Base-by-base conservation (phyloP, 2,113 vertebrate species). In the Aphyosemion australe region DNA sequence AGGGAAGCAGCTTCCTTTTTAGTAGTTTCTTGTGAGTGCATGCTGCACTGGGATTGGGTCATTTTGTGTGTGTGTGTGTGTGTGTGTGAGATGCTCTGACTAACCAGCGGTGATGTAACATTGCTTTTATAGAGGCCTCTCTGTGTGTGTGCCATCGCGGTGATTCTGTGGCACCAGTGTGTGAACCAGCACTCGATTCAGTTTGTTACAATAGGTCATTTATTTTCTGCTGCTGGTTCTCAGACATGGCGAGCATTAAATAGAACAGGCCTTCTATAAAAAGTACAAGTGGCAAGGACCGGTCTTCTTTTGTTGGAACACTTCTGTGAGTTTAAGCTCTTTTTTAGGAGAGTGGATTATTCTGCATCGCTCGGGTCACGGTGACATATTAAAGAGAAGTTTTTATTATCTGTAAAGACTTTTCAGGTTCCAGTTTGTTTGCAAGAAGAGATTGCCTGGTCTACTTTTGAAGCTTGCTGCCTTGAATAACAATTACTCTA, bases 91-190 rank as follows among this genome's bases (percentile, higher is more conserved):
- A 66, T 72, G 75, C 55, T 77, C 73, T 63, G 79, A 77, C 69
- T 66, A 47, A 61, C 72, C 61, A 65, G 74, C 48, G 60, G 70
- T 92, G 89, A 91, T 78, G 86, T 84, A 87, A 89, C 78, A 70
- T 72, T 75, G 83, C 77, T 64, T 76, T 77, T 79, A 92, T 89
- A 90, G 89, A 88, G 76, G 90, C 70, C 42, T 79, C 88, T 88
- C 78, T 92, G 90, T 92, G 86, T 67, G 47, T 72, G 72, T 81
- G 49, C 80, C 85, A 80, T 81, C 76, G 68, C 46, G 61, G 78
- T 32, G 74, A 70, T 76, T 77, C 81, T 71, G 80, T 82, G 79
- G 82, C 81, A 91, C 84, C 80, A 88, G 77, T 88, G 83, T 74
- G 80, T 86, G 80, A 85, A 79, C 80, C 77, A 73, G 62, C 69